Evolutionary conservation across 1,140 invertebrate genomes (phyloP).

Genomic region (Platorchestia sp.): DNA sequence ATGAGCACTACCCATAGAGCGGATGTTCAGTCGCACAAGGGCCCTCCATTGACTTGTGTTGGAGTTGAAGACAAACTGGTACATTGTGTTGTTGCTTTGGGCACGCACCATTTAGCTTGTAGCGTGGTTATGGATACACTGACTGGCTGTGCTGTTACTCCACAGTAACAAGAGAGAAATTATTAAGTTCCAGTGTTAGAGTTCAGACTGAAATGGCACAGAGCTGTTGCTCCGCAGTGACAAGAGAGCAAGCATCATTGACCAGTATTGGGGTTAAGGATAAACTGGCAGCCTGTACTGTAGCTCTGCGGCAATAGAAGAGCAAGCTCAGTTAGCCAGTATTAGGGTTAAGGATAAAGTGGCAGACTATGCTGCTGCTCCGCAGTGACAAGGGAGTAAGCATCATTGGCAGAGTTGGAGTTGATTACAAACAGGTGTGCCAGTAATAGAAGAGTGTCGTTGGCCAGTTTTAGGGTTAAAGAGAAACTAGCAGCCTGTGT

Average conservation of each 20-base stretch:
- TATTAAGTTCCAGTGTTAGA: neutral
- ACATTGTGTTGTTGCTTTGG: neutral
- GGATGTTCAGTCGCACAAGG: no score
- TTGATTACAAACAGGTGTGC: no score
- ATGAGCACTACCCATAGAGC: no score
- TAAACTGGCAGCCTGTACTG: neutral
- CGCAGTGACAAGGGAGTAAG: neutral
- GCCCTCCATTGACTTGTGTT: no score
- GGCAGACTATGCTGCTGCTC: neutral
- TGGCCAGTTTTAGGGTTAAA: neutral
- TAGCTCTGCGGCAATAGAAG: no score
- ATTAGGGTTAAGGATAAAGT: neutral
- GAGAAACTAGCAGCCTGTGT: neutral
- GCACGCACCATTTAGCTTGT: neutral
- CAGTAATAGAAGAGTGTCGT: no score
- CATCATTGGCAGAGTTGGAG: no score
- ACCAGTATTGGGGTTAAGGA: constrained; percentile 36
- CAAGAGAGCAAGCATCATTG: neutral
- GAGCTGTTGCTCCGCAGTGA: neutral
- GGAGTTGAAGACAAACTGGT: no score
- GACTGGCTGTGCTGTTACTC: neutral
- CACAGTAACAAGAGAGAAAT: neutral
- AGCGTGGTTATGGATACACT: neutral
- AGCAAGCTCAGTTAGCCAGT: neutral
- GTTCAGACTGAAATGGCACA: neutral